phyloP scores from a whole-genome alignment of 2,888 invertebrate species.

The Boloria selene region DNA sequence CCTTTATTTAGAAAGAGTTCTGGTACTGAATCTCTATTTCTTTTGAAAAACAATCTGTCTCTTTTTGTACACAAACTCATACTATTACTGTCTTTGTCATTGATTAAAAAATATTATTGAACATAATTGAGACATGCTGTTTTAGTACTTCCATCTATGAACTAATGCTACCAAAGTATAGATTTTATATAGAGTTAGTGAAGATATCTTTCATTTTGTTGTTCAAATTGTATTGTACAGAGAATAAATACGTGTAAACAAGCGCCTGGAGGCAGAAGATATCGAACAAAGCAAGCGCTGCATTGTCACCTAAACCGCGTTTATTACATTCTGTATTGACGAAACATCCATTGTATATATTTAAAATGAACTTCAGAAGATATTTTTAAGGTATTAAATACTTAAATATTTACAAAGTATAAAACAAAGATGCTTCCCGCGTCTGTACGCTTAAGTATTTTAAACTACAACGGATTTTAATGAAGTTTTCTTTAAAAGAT shows the following conservation, averaged over 20 bases:
- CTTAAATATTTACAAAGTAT: neutral
- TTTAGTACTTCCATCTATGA: no score
- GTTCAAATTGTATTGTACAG: neutral
- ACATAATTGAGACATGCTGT: no score
- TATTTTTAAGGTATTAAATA: neutral
- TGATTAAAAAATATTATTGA: no score
- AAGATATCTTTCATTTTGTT: neutral
- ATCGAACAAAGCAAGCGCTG: slow-evolving; percentile 17
- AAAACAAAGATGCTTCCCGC: no score
- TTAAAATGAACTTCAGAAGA: slow-evolving; percentile 6
- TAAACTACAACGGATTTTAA: no score
- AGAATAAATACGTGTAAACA: slow-evolving; percentile 17
- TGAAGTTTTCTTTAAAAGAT: no score
- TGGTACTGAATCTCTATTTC: no score
- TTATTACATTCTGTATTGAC: slow-evolving; percentile 13
- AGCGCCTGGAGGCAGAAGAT: slow-evolving; percentile 23
- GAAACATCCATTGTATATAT: slow-evolving; percentile 15
- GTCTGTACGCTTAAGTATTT: no score
- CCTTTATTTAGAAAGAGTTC: no score
- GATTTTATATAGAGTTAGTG: neutral
- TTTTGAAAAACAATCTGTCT: no score
- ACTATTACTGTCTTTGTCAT: no score
- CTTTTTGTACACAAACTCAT: no score
- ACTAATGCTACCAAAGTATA: neutral
- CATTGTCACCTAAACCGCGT: slow-evolving; percentile 20